Evolutionary conservation across 2,888 invertebrate species (phyloP).

Genomic region (Ypsolopha sequella): DNA sequence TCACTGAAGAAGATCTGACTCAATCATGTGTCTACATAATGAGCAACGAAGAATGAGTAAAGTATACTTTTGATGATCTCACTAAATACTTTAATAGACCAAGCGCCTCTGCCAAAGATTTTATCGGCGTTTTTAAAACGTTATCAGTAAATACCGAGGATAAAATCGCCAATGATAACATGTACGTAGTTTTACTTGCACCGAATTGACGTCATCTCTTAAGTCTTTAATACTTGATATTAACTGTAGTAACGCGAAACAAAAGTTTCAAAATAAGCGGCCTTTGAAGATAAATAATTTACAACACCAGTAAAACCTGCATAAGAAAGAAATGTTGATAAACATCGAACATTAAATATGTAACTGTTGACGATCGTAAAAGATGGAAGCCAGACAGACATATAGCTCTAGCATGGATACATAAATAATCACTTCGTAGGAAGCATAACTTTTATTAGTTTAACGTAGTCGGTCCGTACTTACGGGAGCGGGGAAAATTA

Average conservation of each 20-base stretch:
- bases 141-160: constrained; percentile 21
- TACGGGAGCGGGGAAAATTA: constrained; percentile 33
- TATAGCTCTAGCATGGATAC: constrained; percentile 28
- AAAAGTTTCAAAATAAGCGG: constrained; percentile 64
- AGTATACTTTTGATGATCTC: constrained; percentile 39
- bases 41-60: constrained; percentile 32
- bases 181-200: constrained; percentile 32
- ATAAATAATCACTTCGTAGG: constrained; percentile 59
- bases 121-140: constrained; percentile 26
- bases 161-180: no score
- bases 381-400: constrained; percentile 52
- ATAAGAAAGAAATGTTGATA: constrained; percentile 71
- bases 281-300: constrained; percentile 70
- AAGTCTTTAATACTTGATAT: constrained; percentile 15
- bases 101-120: constrained; percentile 35
- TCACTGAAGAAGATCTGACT: constrained; percentile 40
- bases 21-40: constrained; percentile 34
- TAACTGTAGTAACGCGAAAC: constrained; percentile 30
- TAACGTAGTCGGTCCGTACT: constrained; percentile 38
- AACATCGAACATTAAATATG: constrained; percentile 70
- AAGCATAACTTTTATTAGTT: constrained; percentile 53
- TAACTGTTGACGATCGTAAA: constrained; percentile 69
- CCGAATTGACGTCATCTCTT: constrained; percentile 40
- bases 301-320: constrained; percentile 64
- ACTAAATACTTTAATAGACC: constrained; percentile 31